Conservation (phyloP, 2,113 vertebrate species). For the Dasyprocta punctata region DNA sequence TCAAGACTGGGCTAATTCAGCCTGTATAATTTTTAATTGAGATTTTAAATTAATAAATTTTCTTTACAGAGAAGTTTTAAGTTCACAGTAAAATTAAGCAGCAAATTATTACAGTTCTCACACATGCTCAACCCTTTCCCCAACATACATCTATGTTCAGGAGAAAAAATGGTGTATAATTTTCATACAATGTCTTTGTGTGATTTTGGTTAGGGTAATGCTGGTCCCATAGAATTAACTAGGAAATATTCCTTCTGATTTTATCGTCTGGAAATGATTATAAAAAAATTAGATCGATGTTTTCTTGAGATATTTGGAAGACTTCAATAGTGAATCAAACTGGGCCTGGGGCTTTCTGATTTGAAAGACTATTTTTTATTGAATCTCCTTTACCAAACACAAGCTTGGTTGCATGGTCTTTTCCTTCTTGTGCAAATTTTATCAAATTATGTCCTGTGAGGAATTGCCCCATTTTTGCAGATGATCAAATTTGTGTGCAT, state of each 20-base stretch:
- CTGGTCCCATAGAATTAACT: not conserved
- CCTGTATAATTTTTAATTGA: not conserved
- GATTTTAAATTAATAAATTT: not conserved
- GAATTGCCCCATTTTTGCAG: not conserved
- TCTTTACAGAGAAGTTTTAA: not conserved
- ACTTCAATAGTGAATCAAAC: not conserved
- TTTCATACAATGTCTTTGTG: not conserved
- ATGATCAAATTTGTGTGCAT: not conserved
- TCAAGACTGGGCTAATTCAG: not conserved
- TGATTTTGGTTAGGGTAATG: not conserved
- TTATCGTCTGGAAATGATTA: not conserved
- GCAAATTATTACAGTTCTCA: not conserved
- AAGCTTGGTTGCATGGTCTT: not conserved
- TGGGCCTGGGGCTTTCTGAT: not conserved
- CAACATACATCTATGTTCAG: not conserved
- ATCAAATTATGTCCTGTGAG: not conserved
- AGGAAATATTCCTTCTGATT: not conserved
- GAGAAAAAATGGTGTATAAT: not conserved
- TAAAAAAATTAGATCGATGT: not conserved
- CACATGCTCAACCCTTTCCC: no score
- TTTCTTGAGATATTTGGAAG: not conserved
- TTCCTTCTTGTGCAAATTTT: not conserved
- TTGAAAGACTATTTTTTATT: not conserved
- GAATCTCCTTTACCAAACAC: not conserved
- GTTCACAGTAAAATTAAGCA: not conserved